Conservation (phyloP, 2,888 invertebrate species). For the Melangyna quadrimaculata region DNA sequence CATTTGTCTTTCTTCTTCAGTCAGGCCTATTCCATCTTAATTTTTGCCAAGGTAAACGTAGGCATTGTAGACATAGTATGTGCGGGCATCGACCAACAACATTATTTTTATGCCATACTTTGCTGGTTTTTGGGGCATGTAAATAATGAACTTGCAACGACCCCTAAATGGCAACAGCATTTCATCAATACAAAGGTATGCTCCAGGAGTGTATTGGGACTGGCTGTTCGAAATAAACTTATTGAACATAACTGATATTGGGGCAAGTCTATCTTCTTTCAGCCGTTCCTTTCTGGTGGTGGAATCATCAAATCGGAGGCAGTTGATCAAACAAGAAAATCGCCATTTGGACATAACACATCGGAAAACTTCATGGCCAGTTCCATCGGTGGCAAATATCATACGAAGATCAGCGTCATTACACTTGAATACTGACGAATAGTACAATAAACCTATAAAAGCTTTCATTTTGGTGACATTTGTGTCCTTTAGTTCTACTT, state of each 20-base stretch:
- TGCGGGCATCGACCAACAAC: conserved; percentile 47
- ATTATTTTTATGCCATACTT: conserved; percentile 66
- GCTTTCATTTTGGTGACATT: conserved; percentile 6
- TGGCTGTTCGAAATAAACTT: conserved; percentile 66
- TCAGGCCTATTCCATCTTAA: conserved; percentile 54
- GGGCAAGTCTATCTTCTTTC: conserved; percentile 54
- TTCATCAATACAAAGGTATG: conserved; percentile 61
- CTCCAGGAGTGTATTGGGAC: conserved; percentile 50
- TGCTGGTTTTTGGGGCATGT: conserved; percentile 65
- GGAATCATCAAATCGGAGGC: conserved; percentile 59
- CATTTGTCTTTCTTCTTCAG: conserved; percentile 39
- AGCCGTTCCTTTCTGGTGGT: conserved; percentile 38
- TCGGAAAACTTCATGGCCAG: conserved; percentile 33
- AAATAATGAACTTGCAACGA: conserved; percentile 52
- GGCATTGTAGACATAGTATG: conserved; percentile 34
- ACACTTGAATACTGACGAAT: conserved; percentile 42
- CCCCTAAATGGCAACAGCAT: conserved; percentile 66
- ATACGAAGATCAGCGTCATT: conserved; percentile 41
- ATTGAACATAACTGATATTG: conserved; percentile 61
- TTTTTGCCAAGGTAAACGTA: conserved; percentile 66
- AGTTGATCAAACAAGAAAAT: conserved; percentile 31
- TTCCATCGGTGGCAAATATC: conserved; percentile 51
- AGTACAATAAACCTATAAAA: conserved; percentile 35
- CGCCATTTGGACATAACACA: conserved; percentile 7
- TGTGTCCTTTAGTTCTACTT: conserved; percentile 42